phyloP scores from a whole-genome alignment of 2,888 invertebrate genomes.

The Vannuccia rotundouncinata region DNA sequence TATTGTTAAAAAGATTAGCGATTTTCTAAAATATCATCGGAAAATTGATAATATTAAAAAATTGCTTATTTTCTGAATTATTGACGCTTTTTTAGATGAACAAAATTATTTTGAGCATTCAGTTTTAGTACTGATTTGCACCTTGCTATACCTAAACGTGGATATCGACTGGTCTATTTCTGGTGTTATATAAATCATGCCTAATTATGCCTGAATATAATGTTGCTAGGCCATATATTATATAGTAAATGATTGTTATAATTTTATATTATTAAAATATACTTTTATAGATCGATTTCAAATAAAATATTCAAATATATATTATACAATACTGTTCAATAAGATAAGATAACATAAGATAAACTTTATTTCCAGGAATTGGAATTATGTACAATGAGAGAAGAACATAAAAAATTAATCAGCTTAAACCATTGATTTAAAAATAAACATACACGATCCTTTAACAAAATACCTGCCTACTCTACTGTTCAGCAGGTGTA shows the following conservation, averaged over 20 bases:
- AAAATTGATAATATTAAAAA: neutral
- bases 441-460: too few species aligned
- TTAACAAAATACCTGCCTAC: too few species aligned
- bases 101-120: conserved; percentile 7
- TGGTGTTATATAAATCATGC: conserved; percentile 20
- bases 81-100: conserved; percentile 14
- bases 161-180: neutral
- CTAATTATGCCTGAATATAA: conserved; percentile 11
- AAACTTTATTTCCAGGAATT: too few species aligned
- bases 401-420: too few species aligned
- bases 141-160: too few species aligned
- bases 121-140: conserved; percentile 2
- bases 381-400: too few species aligned
- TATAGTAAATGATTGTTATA: conserved; percentile 7
- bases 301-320: too few species aligned
- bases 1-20: neutral
- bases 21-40: conserved; percentile 17
- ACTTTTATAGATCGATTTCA: neutral
- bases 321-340: too few species aligned
- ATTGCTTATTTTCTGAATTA: neutral
- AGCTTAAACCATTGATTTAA: too few species aligned
- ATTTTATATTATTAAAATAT: conserved; percentile 17
- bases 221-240: neutral
- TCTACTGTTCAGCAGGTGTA: too few species aligned
- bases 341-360: too few species aligned